Evolutionary conservation across 2,113 vertebrate genomes (phyloP).

Genomic region (Cinclus cinclus): DNA sequence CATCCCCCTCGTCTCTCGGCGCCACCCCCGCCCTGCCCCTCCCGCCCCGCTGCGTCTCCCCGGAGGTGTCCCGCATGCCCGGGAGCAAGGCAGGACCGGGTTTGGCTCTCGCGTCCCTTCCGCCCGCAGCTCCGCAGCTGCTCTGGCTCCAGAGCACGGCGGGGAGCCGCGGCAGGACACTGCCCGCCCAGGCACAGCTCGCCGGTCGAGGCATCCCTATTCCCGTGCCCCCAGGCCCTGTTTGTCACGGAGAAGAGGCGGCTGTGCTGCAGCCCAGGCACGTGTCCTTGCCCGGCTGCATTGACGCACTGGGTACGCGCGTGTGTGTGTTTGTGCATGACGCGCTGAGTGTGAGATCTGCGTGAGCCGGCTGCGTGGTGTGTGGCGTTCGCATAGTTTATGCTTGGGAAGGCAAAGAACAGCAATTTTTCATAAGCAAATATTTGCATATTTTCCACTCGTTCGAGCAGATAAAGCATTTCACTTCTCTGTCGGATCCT

Average conservation of each 20-base stretch:
- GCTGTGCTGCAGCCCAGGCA: background rate
- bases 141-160: background rate
- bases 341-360: background rate
- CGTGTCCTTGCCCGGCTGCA: background rate
- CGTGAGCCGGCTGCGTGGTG: background rate
- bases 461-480: conserved; percentile 40
- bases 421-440: conserved; percentile 62
- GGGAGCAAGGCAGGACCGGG: background rate
- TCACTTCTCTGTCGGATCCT: background rate
- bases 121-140: background rate
- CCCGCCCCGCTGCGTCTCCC: background rate
- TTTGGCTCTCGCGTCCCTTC: background rate
- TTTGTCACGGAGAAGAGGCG: background rate
- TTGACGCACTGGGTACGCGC: background rate
- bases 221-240: background rate
- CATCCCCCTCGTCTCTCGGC: background rate
- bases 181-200: rapidly evolving
- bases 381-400: conserved; percentile 30
- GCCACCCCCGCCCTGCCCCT: background rate
- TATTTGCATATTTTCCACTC: conserved; percentile 74
- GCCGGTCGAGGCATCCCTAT: rapidly evolving
- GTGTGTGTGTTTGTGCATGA: background rate
- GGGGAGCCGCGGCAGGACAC: background rate
- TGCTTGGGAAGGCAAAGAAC: conserved; percentile 50
- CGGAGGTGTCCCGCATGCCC: background rate